phyloP scores from a whole-genome alignment of 2,113 vertebrate genomes.

The Neogobius melanostomus region DNA sequence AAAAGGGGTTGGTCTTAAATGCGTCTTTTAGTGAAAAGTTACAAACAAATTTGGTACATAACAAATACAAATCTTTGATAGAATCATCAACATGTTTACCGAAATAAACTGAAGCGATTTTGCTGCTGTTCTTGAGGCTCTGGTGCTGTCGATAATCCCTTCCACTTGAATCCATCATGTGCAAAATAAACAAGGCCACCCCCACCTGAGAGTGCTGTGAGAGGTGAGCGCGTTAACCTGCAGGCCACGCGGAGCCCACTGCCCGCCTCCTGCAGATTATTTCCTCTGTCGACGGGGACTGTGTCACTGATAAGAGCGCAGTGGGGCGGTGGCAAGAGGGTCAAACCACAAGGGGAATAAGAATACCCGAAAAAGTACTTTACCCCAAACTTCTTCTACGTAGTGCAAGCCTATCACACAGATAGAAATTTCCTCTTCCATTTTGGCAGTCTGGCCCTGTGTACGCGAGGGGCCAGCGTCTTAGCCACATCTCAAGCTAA shows the following conservation, averaged over 20 bases:
- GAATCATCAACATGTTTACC: not conserved
- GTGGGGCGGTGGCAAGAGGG: constrained; percentile 67
- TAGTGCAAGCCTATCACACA: constrained; percentile 73
- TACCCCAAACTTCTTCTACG: constrained; percentile 69
- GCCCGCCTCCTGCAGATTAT: constrained; percentile 67
- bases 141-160: constrained; percentile 45
- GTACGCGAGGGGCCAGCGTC: constrained; percentile 60
- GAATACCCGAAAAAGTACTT: constrained; percentile 55
- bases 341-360: constrained; percentile 69
- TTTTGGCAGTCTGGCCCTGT: constrained; percentile 57
- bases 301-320: constrained; percentile 71
- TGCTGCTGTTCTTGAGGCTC: constrained; percentile 25
- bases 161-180: constrained; percentile 61
- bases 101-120: constrained; percentile 13
- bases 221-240: constrained; percentile 67
- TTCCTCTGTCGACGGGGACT: constrained; percentile 63
- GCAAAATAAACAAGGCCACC: constrained; percentile 68
- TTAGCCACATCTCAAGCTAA: constrained; percentile 79
- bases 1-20: not conserved
- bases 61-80: not conserved
- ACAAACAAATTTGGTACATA: not conserved
- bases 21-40: no score
- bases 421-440: constrained; percentile 73
- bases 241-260: constrained; percentile 54
- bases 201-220: constrained; percentile 60